phyloP scores from a whole-genome alignment of 1,140 invertebrate species.

The Zaprionus taronus region DNA sequence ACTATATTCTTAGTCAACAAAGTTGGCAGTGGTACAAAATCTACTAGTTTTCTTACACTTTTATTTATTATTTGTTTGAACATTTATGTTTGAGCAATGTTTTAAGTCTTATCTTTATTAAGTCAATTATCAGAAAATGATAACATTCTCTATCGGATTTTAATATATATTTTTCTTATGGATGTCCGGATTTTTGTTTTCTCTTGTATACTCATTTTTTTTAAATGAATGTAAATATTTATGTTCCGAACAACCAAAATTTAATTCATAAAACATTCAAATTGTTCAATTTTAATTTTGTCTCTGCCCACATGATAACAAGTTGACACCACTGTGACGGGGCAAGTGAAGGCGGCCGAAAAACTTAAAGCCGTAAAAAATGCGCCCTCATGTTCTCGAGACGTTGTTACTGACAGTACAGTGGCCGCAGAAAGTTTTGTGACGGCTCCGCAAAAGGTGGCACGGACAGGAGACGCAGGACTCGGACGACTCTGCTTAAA shows the following conservation, averaged over 20 bases:
- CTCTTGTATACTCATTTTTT: too few relatives aligned
- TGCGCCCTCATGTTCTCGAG: constrained; percentile 74
- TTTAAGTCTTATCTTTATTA: too few relatives aligned
- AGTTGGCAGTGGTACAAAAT: too few relatives aligned
- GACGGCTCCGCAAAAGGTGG: constrained; percentile 60
- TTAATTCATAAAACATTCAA: neutral
- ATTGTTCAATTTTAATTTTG: neutral
- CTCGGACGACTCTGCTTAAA: constrained; percentile 72
- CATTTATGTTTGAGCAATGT: too few relatives aligned
- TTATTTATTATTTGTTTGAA: too few relatives aligned
- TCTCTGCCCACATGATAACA: neutral
- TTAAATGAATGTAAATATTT: too few relatives aligned
- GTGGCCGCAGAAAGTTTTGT: constrained; percentile 57
- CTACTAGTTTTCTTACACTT: too few relatives aligned
- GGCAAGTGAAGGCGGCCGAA: constrained; percentile 43
- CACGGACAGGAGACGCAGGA: constrained; percentile 42
- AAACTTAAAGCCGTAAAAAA: constrained; percentile 71
- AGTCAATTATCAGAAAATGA: too few relatives aligned
- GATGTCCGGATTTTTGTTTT: too few relatives aligned
- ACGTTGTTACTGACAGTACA: constrained; percentile 73
- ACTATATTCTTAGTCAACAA: too few relatives aligned
- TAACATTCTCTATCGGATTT: too few relatives aligned
- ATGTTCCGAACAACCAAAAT: neutral
- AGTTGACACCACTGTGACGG: constrained; percentile 41
- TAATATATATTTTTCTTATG: too few relatives aligned